Base-by-base conservation (phyloP, 2,888 invertebrate genomes). In the Lumbricus terrestris region DNA sequence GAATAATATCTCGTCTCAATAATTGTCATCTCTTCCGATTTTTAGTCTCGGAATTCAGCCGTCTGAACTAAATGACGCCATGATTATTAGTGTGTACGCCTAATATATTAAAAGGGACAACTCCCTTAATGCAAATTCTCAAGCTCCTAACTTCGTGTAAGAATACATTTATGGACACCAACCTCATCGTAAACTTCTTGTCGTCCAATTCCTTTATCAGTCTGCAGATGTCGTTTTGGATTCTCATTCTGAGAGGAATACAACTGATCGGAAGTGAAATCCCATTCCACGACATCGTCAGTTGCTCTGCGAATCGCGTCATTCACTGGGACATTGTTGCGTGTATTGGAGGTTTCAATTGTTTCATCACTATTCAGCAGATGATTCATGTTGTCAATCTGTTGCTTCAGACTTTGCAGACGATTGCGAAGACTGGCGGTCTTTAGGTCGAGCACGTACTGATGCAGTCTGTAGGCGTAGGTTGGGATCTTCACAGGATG, bases 391-490 rank as follows among this genome's bases (percentile, higher is more conserved):
- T n/a, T 33, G 42, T 83, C 34, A 33, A 83, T 88, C 85, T 85
- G 42, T 88, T 37, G 90, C 85, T 37, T 29, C 82, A 83, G 69
- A 89, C 15, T 89, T 29, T 54, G 92, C 92, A 47, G 93, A 92
- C 37, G 94, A 91, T 29, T 94, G 91, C 90, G 93, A 93, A 90
- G 93, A 54, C 93, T 92, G 91, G 93, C 92, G 88, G 93, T 93
- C 89, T 93, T 92, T 92, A 94, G 93, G 93, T 97, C 97, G 96
- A 97, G 97, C 93, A 98, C 96, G 94, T 98, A 98, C 90, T 97
- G 97, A 95, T 98, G 98, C 91, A 98, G 96, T 91, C 97, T 96
- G 95, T 97, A 97, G 97, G 98, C 97, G 93, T 98, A 96, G 1
- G 93, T 92, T 89, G 97, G 97, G 93, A 97, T 90, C 88, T 92